phyloP scores from a whole-genome alignment of 1,140 invertebrate species.

The Achroia grisella region DNA sequence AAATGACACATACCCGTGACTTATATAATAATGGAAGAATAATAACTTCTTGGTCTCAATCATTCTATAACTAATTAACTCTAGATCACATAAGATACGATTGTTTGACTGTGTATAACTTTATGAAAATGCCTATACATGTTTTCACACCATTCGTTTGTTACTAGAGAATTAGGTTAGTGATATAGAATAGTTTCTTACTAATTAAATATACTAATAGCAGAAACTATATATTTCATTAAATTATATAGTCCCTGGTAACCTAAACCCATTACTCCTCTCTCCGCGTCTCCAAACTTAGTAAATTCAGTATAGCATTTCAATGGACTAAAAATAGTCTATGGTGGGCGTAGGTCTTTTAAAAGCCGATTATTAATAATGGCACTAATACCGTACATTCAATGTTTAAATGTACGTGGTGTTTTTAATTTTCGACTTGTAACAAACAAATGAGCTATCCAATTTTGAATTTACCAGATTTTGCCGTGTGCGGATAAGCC shows the following conservation, averaged over 20 bases:
- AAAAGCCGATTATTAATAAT: neutral
- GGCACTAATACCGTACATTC: neutral
- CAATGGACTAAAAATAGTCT: no score
- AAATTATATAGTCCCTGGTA: no score
- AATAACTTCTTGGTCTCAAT: neutral
- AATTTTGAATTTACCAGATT: slow-evolving; percentile 17
- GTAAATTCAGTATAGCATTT: no score
- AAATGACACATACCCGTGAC: slow-evolving; percentile 10
- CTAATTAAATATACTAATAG: no score
- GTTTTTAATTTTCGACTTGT: no score
- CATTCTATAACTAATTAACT: slow-evolving; percentile 20
- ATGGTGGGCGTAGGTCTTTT: no score
- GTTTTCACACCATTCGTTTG: slow-evolving; percentile 15
- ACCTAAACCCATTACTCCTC: no score
- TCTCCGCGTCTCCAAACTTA: no score
- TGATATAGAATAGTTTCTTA: no score
- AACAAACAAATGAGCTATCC: no score
- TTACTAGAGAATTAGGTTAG: slow-evolving; percentile 5
- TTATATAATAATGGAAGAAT: neutral
- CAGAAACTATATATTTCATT: no score
- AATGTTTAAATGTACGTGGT: no score
- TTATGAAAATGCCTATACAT: slow-evolving; percentile 32
- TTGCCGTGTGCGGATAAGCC: slow-evolving; percentile 13
- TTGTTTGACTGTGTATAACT: slow-evolving; percentile 34
- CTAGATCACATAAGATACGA: slow-evolving; percentile 46